phyloP scores from a whole-genome alignment of 2,888 invertebrate species.

The Agrotis clavis region DNA sequence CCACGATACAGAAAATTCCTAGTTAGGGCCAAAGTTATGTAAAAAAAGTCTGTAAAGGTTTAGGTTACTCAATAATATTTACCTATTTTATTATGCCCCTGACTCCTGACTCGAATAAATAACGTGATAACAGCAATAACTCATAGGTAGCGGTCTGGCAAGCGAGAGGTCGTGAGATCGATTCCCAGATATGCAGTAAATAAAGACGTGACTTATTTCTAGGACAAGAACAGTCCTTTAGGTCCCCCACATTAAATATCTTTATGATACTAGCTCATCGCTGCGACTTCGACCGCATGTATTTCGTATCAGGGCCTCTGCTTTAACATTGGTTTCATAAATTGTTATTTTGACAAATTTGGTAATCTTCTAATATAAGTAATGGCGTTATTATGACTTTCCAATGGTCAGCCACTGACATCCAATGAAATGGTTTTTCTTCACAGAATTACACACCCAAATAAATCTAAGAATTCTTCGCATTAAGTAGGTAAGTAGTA shows the following conservation, averaged over 20 bases:
- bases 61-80: background rate
- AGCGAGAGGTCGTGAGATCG: constrained; percentile 5
- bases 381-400: too few species aligned
- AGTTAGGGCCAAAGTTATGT: background rate
- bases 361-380: too few species aligned
- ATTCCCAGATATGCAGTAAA: background rate
- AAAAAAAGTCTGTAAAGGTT: background rate
- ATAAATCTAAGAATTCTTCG: too few species aligned
- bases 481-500: too few species aligned
- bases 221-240: background rate
- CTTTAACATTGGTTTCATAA: too few species aligned
- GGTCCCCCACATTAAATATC: constrained; percentile 1
- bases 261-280: background rate
- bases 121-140: background rate
- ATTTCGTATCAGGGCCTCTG: too few species aligned
- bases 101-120: constrained; percentile 7
- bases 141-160: background rate
- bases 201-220: constrained; percentile 13
- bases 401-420: too few species aligned
- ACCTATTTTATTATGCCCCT: background rate
- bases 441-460: too few species aligned
- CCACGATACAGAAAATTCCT: background rate
- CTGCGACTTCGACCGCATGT: too few species aligned
- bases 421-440: too few species aligned
- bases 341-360: too few species aligned